Percentiles rank a stretch among this genome's conserved stretches.
Conservation (phyloP, 2,888 invertebrate genomes). For the Drosophila lacicola region DNA sequence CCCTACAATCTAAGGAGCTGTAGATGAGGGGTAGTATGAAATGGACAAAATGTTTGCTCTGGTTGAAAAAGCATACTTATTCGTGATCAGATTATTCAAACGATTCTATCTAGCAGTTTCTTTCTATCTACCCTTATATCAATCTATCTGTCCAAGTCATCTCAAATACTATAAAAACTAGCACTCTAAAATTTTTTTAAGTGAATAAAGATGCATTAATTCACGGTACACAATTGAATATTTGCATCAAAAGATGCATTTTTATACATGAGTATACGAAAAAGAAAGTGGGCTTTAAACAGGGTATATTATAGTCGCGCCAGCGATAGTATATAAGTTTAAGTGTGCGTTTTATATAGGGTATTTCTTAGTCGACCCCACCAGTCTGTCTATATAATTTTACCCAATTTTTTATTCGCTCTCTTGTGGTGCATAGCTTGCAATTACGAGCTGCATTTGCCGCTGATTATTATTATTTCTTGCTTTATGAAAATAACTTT, state of each 20-base stretch:
- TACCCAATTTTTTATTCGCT: background rate
- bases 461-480: conserved; percentile 29
- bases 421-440: conserved; percentile 38
- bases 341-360: background rate
- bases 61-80: too few relatives aligned
- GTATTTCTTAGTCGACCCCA: background rate
- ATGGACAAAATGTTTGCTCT: too few relatives aligned
- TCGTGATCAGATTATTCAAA: too few relatives aligned
- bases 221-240: too few relatives aligned
- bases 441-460: conserved; percentile 46
- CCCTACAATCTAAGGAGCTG: background rate
- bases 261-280: background rate
- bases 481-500: conserved; percentile 22
- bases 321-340: background rate
- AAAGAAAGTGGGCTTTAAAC: background rate
- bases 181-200: too few relatives aligned
- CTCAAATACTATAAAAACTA: too few relatives aligned
- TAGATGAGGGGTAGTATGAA: background rate
- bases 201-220: too few relatives aligned
- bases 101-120: too few relatives aligned
- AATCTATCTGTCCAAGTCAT: too few relatives aligned
- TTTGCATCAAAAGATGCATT: too few relatives aligned
- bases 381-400: background rate
- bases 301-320: background rate
- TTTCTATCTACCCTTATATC: too few relatives aligned